Percentiles rank a stretch among this genome's conserved stretches.
phyloP scores from a whole-genome alignment of 2,113 vertebrate species.

The Aleadryas rufinucha region DNA sequence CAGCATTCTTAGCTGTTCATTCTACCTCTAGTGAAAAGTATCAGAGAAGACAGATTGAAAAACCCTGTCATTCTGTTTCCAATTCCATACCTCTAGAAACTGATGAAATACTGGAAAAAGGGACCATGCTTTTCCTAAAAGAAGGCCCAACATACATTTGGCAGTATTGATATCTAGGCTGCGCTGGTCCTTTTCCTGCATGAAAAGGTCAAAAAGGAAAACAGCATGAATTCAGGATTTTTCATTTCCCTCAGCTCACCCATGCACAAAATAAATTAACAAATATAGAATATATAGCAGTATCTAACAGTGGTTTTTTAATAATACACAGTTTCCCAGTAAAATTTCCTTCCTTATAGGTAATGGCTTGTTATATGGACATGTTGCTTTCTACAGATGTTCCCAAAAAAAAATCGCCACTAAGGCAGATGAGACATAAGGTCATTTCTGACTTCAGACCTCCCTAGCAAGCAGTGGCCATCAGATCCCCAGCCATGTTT shows the following conservation, averaged over 20 bases:
- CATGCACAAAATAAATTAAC: background rate
- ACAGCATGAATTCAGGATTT: background rate
- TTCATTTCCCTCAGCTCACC: background rate
- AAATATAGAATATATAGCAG: background rate
- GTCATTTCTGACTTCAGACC: background rate
- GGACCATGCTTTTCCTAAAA: conserved; percentile 97
- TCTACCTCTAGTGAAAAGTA: background rate
- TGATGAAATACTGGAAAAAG: conserved; percentile 99
- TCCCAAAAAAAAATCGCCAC: rapidly evolving
- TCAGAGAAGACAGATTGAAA: background rate
- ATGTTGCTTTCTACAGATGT: background rate
- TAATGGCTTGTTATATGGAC: background rate
- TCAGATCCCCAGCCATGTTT: background rate
- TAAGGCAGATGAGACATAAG: background rate
- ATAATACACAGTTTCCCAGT: background rate
- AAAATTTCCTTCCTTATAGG: background rate
- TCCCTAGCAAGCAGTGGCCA: background rate
- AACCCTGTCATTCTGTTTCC: background rate
- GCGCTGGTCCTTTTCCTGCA: conserved; percentile 98
- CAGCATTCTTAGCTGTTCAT: background rate
- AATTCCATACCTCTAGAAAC: conserved; percentile 90
- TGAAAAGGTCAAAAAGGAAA: background rate
- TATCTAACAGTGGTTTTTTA: background rate
- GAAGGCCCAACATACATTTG: conserved; percentile 98
- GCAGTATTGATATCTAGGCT: conserved; percentile 99